Base-by-base conservation (phyloP, 2,113 vertebrate species). In the Campylorhamphus procurvoides region DNA sequence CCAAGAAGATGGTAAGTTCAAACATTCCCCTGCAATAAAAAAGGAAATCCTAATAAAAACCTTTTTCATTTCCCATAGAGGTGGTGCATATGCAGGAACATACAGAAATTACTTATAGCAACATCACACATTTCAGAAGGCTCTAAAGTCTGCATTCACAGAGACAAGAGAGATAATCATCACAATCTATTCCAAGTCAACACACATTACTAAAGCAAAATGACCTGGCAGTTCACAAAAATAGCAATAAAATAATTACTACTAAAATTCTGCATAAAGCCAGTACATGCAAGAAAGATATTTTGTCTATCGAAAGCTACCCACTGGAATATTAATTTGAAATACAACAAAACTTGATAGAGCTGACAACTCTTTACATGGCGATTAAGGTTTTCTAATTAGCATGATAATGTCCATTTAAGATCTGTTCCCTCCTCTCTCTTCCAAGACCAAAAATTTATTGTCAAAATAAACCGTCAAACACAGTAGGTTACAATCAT, bases 71-170 rank as follows among this genome's bases (percentile, higher is more conserved):
- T 91, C 37, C 50, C 52, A 68, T 1, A 68, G n/a, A 82, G n/a
- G 25, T 0, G 0, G 55, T 0, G 0, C 11, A 28, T 16, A 46
- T 3, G 42, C 37, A 81, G n/a, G 64, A 87, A 83, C 5, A 64
- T 2, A n/a, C 18, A 84, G 52, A 63, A 93, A 59, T 87, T 79
- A 87, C 66, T 91, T 64, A 69, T 2, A 68, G 62, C 37, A 84
- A 58, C 14, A 33, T 49, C 12, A 52, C 1, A 2, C 20, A 44
- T 47, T 80, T 90, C 63, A 93, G 67, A 85, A 87, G 75, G 39
- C 55, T 77, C 33, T 17, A 3, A 68, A 67, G 33, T 28, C 59
- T 80, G 35, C 16, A 47, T 66, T 91, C 18, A 72, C 7, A 39
- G 20, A 87, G 25, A 87, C 42, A 88, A 55, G 9, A 63, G 37